These are phyloP conservation scores for Apoda limacodes DNA, from an alignment of 2,888 invertebrate species.

Conservation along the genomic window DNA sequence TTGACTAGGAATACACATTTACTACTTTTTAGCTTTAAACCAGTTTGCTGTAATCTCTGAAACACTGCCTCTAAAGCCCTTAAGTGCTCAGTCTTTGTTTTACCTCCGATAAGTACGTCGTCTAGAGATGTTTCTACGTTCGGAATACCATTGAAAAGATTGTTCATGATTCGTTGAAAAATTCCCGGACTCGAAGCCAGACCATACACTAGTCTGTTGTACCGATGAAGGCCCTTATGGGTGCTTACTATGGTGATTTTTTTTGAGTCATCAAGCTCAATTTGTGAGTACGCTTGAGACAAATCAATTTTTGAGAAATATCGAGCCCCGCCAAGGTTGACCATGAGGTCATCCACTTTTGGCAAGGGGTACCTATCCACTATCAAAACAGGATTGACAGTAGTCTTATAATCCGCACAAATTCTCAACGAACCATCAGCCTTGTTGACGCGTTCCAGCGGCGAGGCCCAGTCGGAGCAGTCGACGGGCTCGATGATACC, in stretches of 20 bases:
- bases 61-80: conserved; percentile 13
- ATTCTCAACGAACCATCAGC: conserved; percentile 1
- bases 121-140: conserved; percentile 12
- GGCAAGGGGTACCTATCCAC: too few species aligned
- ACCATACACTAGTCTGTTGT: conserved; percentile 19
- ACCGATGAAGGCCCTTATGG: conserved; percentile 17
- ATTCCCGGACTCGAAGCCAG: conserved; percentile 17
- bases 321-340: too few species aligned
- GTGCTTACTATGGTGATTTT: conserved; percentile 21
- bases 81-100: conserved; percentile 5
- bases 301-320: conserved; percentile 13
- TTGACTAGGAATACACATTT: too few species aligned
- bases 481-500: too few species aligned
- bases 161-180: conserved; percentile 17
- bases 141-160: conserved; percentile 12
- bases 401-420: conserved; percentile 1
- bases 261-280: conserved; percentile 15
- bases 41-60: too few species aligned
- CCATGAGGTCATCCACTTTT: too few species aligned
- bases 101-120: conserved; percentile 15
- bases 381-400: not conserved
- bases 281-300: conserved; percentile 13
- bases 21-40: too few species aligned
- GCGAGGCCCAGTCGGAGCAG: conserved; percentile 8
- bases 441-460: conserved; percentile 8